Evolutionary conservation across 2,888 invertebrate species (phyloP).

Genomic region (Agrochola circellaris): DNA sequence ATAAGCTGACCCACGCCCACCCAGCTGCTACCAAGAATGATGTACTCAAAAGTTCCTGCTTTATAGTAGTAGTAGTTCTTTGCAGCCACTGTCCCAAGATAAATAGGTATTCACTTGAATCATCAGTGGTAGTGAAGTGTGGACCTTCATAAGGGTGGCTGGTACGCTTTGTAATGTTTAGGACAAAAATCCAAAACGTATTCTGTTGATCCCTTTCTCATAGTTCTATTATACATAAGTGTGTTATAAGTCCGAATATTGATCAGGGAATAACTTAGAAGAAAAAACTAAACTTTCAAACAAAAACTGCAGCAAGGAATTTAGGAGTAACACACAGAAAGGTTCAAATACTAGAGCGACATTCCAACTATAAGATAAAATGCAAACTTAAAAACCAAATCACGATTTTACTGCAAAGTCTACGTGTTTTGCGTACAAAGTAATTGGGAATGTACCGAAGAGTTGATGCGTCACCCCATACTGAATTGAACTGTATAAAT

Average conservation of each 20-base stretch:
- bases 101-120: not conserved
- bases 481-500: constrained; percentile 19
- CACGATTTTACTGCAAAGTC: constrained; percentile 47
- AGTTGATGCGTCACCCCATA: constrained; percentile 38
- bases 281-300: not conserved
- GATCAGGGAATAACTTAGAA: not conserved
- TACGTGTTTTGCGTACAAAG: constrained; percentile 41
- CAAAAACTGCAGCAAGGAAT: constrained; percentile 3
- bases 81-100: too few species aligned
- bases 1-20: too few species aligned
- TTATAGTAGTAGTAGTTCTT: too few species aligned
- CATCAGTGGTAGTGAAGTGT: not conserved
- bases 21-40: not conserved
- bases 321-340: constrained; percentile 36
- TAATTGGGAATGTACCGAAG: constrained; percentile 4
- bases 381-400: constrained; percentile 30
- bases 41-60: not conserved
- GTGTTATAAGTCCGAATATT: not conserved
- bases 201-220: not conserved
- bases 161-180: too few species aligned
- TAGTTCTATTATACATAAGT: not conserved
- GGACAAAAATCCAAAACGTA: too few species aligned
- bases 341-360: constrained; percentile 24
- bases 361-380: constrained; percentile 40
- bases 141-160: too few species aligned